A percentile compares a stretch with the other conserved stretches of the same genome.
Evolutionary conservation across 2,888 invertebrate species (phyloP).

Genomic region (Choristoneura rosaceana): DNA sequence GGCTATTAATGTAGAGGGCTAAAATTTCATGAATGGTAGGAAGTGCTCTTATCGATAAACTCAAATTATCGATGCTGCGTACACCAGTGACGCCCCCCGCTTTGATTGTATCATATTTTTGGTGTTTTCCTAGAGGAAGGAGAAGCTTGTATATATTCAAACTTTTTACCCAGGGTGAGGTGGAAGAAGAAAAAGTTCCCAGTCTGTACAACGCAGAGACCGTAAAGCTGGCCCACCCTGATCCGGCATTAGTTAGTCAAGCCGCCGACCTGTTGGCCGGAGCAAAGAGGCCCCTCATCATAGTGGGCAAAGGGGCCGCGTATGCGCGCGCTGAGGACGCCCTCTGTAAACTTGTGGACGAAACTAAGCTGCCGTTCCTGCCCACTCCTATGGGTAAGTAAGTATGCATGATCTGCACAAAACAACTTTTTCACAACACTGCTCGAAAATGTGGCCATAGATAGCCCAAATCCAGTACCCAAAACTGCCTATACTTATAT

Average conservation of each 20-base stretch:
- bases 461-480: too few species aligned
- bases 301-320: constrained; percentile 96
- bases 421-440: too few species aligned
- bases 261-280: constrained; percentile 89
- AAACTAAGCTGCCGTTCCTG: constrained; percentile 93
- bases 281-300: constrained; percentile 94
- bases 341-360: constrained; percentile 88
- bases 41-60: too few species aligned
- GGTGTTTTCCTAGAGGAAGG: too few species aligned
- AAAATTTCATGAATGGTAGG: too few species aligned
- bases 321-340: constrained; percentile 92
- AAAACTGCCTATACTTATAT: too few species aligned
- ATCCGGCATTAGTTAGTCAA: constrained; percentile 87
- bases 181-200: constrained; percentile 73
- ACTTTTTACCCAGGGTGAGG: constrained; percentile 62
- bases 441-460: too few species aligned
- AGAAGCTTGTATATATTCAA: neutral
- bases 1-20: too few species aligned
- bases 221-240: constrained; percentile 89
- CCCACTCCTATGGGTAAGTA: constrained; percentile 96
- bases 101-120: too few species aligned
- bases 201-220: constrained; percentile 84
- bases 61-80: too few species aligned
- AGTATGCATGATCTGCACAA: constrained; percentile 27
- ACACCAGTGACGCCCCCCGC: too few species aligned